Evolutionary conservation across 2,797 vertebrate species (phyloP), one percentile per base, ranked within the genome.

Genomic region (Silurus aristotelis): DNA sequence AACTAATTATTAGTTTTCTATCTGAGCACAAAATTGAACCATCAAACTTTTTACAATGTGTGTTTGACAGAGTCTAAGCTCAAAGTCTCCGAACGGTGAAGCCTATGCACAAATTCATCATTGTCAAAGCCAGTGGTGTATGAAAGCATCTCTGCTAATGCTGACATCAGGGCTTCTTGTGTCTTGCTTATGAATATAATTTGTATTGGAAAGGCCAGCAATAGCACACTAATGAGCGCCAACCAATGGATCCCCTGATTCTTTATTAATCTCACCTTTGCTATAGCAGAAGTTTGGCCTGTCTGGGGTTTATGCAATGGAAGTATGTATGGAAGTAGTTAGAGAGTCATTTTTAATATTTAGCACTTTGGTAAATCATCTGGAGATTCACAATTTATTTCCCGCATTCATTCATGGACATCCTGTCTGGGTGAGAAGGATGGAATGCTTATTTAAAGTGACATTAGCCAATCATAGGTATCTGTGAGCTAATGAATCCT

Each of bases 1-100:
- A 84, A 70, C 70, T 83, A 84, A 87, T 87, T 86, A 84, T 88
- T 87, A 86, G 52, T 85, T 87, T 71, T 88, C 82, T 80, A 84
- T 66, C 82, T 86, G 43, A 1, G 78, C 60, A 80, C 80, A 83
- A 82, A 82, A 86, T 72, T 79, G 76, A 87, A 52, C 55, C 67
- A n/a, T 82, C 80, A 82, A 82, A 82, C 80, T 60, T 72, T 83
- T 71, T 60, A 78, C 81, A 86, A 80, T 83, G 55, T 43, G 7
- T 46, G 75, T 83, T 83, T 60, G 73, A 86, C 80, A 86, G 63
- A 64, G 72, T 70, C 25, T 58, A 68, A 70, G 48, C 72, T 82
- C 72, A 70, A 63, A 83, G 81, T 86, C 80, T 61, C 68, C 46
- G 82, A 76, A 38, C 70, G 10, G 52, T 75, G 19, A 80, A 80